Evolutionary conservation across 2,113 vertebrate species (phyloP).

Genomic region (Columbina picui): DNA sequence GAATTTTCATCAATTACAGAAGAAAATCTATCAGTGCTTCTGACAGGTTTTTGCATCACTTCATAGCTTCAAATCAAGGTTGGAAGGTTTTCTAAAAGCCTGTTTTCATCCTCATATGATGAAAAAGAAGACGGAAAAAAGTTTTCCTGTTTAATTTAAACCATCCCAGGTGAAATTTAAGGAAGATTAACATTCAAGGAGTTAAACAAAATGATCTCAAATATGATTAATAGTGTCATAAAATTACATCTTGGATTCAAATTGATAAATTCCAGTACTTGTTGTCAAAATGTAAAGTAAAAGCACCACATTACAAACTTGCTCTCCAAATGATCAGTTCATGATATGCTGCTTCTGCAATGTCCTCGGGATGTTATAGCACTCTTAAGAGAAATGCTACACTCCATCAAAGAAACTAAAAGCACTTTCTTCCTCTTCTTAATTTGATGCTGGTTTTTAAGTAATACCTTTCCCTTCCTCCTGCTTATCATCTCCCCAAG

Average conservation of each 20-base stretch:
- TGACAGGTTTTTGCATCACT: background rate
- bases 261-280: background rate
- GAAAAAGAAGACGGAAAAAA: background rate
- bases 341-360: background rate
- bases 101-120: background rate
- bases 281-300: background rate
- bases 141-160: background rate
- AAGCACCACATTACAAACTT: background rate
- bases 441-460: background rate
- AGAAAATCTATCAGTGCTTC: background rate
- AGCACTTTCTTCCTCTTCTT: background rate
- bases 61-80: background rate
- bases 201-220: background rate
- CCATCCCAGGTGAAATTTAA: background rate
- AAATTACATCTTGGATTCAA: background rate
- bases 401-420: background rate
- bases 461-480: background rate
- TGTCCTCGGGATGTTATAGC: background rate
- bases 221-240: background rate
- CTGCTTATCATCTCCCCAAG: background rate
- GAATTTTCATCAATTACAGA: conserved; percentile 7
- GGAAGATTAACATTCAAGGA: background rate
- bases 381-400: background rate
- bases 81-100: background rate
- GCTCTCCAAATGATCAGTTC: background rate